phyloP scores from a whole-genome alignment of 2,888 invertebrate genomes.

The Leptinotarsa juncta region DNA sequence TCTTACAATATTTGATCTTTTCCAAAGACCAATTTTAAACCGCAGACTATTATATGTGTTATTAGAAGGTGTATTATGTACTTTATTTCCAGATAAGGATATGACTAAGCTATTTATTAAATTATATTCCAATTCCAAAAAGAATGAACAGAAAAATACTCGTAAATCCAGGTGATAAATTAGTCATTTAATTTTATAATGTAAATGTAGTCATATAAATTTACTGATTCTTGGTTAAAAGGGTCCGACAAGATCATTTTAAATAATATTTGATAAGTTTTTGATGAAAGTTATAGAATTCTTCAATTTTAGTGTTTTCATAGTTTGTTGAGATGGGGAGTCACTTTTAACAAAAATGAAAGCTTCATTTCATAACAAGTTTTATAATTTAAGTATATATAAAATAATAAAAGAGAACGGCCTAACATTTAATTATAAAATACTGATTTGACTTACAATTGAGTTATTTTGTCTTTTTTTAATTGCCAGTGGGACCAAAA shows the following conservation, averaged over 20 bases:
- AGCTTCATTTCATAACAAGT: too few species aligned
- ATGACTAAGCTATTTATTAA: slow-evolving; percentile 78
- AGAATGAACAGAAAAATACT: slow-evolving; percentile 51
- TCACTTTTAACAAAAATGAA: too few species aligned
- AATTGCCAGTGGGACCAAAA: too few species aligned
- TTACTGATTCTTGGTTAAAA: background rate
- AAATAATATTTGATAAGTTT: background rate
- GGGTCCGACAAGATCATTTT: background rate
- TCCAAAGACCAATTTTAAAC: slow-evolving; percentile 88
- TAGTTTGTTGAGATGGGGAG: too few species aligned
- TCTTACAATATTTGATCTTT: slow-evolving; percentile 86
- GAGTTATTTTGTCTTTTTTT: too few species aligned
- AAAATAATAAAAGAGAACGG: too few species aligned
- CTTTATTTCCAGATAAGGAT: slow-evolving; percentile 84
- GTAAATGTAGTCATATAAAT: slow-evolving; percentile 16
- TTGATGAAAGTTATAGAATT: background rate
- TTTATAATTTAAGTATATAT: too few species aligned
- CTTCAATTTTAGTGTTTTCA: too few species aligned
- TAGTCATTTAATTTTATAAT: slow-evolving; percentile 27
- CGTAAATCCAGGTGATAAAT: slow-evolving; percentile 55
- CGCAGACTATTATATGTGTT: slow-evolving; percentile 85
- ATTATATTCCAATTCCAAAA: slow-evolving; percentile 76
- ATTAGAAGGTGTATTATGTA: slow-evolving; percentile 83
- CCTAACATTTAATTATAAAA: too few species aligned
- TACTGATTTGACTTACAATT: too few species aligned